Conservation (phyloP, 2,888 invertebrate genomes). For the Mesodorylaimus sp. region DNA sequence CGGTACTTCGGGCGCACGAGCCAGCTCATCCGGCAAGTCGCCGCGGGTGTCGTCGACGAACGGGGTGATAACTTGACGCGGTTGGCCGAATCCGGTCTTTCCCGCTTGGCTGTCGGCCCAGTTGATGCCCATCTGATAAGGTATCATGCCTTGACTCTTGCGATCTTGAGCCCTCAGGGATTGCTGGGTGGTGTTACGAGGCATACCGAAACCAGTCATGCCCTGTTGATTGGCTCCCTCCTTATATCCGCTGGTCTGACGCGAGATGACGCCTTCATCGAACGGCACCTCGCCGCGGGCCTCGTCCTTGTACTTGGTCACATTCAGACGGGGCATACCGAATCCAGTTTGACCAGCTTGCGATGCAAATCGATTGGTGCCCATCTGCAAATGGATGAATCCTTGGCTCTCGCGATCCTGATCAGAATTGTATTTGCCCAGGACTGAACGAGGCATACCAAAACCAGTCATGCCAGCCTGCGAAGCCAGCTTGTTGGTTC, state of each 20-base stretch:
- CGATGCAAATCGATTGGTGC: slow-evolving; percentile 28
- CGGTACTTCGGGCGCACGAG: slow-evolving; percentile 27
- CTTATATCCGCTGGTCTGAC: slow-evolving; percentile 28
- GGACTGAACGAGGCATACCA: slow-evolving; percentile 38
- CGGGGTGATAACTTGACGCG: slow-evolving; percentile 28
- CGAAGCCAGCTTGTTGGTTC: slow-evolving; percentile 38
- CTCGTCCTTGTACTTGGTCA: slow-evolving; percentile 22
- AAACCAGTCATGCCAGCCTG: slow-evolving; percentile 40
- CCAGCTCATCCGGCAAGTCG: slow-evolving; percentile 27
- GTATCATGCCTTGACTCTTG: slow-evolving; percentile 32
- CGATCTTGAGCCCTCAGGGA: slow-evolving; percentile 3
- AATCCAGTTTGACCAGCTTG: slow-evolving; percentile 19
- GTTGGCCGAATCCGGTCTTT: slow-evolving; percentile 39
- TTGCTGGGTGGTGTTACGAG: slow-evolving; percentile 4
- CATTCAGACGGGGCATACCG: slow-evolving; percentile 27
- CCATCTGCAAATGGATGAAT: slow-evolving; percentile 29
- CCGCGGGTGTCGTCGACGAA: slow-evolving; percentile 26
- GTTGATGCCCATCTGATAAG: slow-evolving; percentile 40
- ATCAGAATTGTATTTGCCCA: slow-evolving; percentile 13
- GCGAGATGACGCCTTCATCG: slow-evolving; percentile 24
- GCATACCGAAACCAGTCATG: slow-evolving; percentile 8
- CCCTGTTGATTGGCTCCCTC: slow-evolving; percentile 18
- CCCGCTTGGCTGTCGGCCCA: slow-evolving; percentile 38
- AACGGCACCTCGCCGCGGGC: slow-evolving; percentile 28
- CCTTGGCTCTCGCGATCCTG: slow-evolving; percentile 28